A percentile compares a stretch with the other conserved stretches of the same genome.
Conservation (phyloP, 2,797 vertebrate species). For the Chelon auratus region DNA sequence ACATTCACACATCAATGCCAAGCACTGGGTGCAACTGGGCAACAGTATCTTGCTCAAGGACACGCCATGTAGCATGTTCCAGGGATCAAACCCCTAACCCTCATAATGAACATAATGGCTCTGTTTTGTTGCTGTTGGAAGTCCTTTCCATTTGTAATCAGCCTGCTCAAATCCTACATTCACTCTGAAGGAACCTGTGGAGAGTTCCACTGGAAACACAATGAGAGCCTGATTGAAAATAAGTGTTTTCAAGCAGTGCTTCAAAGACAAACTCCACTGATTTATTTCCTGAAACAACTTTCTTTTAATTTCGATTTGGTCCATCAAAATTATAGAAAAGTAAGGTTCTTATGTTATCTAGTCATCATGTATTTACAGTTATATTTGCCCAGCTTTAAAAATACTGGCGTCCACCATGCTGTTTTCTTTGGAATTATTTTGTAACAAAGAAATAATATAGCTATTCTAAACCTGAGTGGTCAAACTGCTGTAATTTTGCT, state of each 20-base stretch:
- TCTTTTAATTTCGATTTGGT: not conserved
- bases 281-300: constrained; percentile 16
- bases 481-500: not conserved
- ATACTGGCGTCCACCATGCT: not conserved
- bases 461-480: not conserved
- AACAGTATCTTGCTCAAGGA: too few species aligned
- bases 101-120: not conserved
- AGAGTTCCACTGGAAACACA: constrained; percentile 19
- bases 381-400: constrained; percentile 5
- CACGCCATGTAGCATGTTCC: too few species aligned
- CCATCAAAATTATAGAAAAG: constrained; percentile 2
- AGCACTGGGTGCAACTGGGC: too few species aligned
- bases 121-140: constrained; percentile 9
- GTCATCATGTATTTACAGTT: not conserved
- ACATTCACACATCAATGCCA: too few species aligned
- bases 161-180: constrained; percentile 8
- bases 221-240: constrained; percentile 11
- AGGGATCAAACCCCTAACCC: too few species aligned
- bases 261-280: not conserved
- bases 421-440: constrained; percentile 1
- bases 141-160: constrained; percentile 15
- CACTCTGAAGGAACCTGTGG: constrained; percentile 3
- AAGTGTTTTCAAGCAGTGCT: not conserved
- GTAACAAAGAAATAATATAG: not conserved
- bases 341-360: not conserved